phyloP scores from a whole-genome alignment of 1,140 invertebrate genomes.

The Aethina tumida region DNA sequence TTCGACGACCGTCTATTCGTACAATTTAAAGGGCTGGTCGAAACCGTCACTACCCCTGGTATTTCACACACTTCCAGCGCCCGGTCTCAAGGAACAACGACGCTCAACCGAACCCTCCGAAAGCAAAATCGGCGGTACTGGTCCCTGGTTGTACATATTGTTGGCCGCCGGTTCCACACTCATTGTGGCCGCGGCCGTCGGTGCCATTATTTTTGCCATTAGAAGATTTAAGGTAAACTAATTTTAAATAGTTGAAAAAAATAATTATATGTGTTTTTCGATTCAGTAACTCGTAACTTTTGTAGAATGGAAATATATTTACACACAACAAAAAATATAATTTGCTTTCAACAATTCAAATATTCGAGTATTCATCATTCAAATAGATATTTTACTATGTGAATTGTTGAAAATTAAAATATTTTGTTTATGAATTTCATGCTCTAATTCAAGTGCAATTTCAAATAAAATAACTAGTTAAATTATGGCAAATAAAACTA shows the following conservation, averaged over 20 bases:
- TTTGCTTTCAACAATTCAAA: conserved; percentile 6
- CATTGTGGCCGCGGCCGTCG: conserved; percentile 31
- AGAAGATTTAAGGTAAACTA: conserved; percentile 31
- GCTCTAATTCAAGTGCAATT: no score
- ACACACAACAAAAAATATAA: not conserved
- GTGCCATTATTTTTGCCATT: conserved; percentile 30
- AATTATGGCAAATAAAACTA: no score
- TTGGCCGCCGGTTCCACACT: conserved; percentile 33
- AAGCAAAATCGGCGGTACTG: conserved; percentile 19
- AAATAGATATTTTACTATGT: no score
- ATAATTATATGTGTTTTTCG: no score
- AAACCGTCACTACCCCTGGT: conserved; percentile 22
- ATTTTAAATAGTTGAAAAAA: no score
- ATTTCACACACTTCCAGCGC: conserved; percentile 28
- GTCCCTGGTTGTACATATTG: conserved; percentile 34
- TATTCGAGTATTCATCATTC: no score
- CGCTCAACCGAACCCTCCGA: conserved; percentile 28
- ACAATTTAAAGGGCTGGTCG: conserved; percentile 45
- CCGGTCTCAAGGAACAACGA: conserved; percentile 33
- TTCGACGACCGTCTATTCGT: conserved; percentile 42
- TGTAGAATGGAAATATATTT: no score
- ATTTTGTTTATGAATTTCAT: no score
- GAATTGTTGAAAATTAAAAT: no score
- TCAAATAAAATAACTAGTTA: no score
- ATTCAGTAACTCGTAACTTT: no score